Conservation (phyloP, 2,113 vertebrate species). For the Bothrops jararaca region DNA sequence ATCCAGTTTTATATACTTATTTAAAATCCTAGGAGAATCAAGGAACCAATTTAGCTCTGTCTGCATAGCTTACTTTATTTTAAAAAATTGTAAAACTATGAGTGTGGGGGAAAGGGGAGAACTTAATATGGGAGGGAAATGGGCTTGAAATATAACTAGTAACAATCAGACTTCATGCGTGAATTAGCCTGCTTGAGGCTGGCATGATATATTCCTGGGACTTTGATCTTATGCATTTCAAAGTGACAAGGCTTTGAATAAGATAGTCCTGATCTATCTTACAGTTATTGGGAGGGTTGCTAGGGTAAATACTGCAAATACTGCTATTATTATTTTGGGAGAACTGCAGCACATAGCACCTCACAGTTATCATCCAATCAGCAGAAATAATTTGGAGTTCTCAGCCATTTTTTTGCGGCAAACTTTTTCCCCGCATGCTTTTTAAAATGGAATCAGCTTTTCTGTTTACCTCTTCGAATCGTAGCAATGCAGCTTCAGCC, state of each 20-base stretch:
- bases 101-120: not conserved
- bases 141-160: not conserved
- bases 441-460: not conserved
- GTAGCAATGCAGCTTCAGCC: slow-evolving; percentile 15
- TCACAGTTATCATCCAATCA: not conserved
- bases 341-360: too few species aligned
- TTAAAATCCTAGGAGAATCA: not conserved
- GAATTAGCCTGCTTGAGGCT: not conserved
- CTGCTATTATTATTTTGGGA: not conserved
- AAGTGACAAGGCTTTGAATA: not conserved
- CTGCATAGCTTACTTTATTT: not conserved
- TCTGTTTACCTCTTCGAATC: not conserved
- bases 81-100: not conserved
- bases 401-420: not conserved
- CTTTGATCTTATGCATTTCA: not conserved
- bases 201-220: not conserved
- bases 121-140: not conserved
- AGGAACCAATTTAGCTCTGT: not conserved
- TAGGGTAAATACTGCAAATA: not conserved
- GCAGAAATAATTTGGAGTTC: not conserved
- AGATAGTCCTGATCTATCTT: not conserved
- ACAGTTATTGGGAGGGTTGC: not conserved
- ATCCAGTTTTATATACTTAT: not conserved
- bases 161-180: not conserved
- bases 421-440: not conserved